These are phyloP conservation scores for Meandrusa payeni DNA, from an alignment of 2,888 invertebrate genomes.

Conservation along the genomic window DNA sequence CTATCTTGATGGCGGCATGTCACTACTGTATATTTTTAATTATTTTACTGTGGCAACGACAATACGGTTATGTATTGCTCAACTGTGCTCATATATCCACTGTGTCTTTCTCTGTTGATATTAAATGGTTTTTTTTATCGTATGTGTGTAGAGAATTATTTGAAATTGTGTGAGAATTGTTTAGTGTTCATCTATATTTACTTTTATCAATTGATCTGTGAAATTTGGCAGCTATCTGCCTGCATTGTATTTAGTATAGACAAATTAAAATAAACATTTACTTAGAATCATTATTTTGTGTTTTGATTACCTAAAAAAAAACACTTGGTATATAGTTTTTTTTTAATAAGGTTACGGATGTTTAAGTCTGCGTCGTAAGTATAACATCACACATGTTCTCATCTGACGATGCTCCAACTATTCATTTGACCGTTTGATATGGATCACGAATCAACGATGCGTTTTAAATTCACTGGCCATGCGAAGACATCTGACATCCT, in stretches of 20 bases:
- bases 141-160: constrained; percentile 37
- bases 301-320: constrained; percentile 46
- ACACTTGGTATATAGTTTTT: too few relatives aligned
- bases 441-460: too few relatives aligned
- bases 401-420: too few relatives aligned
- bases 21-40: constrained; percentile 59
- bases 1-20: too few relatives aligned
- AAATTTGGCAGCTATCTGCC: constrained; percentile 49
- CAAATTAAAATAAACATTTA: constrained; percentile 72
- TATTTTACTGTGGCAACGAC: constrained; percentile 56
- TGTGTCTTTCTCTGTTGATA: constrained; percentile 31
- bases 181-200: constrained; percentile 32
- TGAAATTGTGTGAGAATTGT: constrained; percentile 37
- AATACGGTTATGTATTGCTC: constrained; percentile 73
- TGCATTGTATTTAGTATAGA: constrained; percentile 67
- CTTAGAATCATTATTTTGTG: constrained; percentile 53
- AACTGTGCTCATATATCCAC: constrained; percentile 66
- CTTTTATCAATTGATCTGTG: constrained; percentile 57
- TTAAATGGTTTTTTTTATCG: constrained; percentile 27
- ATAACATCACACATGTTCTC: too few relatives aligned
- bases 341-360: too few relatives aligned
- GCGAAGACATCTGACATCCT: too few relatives aligned
- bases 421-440: too few relatives aligned
- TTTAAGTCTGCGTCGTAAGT: too few relatives aligned
- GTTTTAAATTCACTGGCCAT: too few relatives aligned